Conservation (phyloP, 2,113 vertebrate species). For the Syngnathus scovelli region DNA sequence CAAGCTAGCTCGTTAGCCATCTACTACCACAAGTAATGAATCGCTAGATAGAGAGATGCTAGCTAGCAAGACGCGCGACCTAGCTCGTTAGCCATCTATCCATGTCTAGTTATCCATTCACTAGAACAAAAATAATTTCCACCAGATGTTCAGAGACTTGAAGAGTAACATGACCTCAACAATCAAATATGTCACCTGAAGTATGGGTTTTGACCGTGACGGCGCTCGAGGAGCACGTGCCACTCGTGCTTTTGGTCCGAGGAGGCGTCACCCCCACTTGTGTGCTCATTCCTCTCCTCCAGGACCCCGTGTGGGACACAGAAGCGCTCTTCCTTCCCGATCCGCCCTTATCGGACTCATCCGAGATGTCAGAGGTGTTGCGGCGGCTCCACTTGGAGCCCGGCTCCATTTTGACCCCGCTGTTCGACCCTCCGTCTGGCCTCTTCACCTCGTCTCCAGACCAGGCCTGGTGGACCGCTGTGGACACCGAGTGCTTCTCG, state of each 20-base stretch:
- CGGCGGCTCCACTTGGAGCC: conserved; percentile 67
- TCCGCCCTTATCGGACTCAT: conserved; percentile 89
- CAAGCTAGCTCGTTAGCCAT: too few relatives aligned
- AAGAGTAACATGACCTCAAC: not conserved
- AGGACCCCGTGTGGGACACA: conserved; percentile 90
- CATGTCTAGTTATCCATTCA: too few relatives aligned
- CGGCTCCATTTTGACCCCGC: conserved; percentile 77
- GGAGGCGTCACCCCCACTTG: conserved; percentile 94
- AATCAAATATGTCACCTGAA: conserved; percentile 72
- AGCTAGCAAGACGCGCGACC: too few relatives aligned
- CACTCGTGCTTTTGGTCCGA: conserved; percentile 77
- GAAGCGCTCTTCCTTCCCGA: conserved; percentile 82
- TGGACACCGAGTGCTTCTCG: conserved; percentile 84
- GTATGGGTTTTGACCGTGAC: conserved; percentile 78
- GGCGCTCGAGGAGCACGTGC: conserved; percentile 60
- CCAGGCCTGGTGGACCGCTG: conserved; percentile 78
- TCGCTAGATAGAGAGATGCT: too few relatives aligned
- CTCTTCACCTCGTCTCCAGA: conserved; percentile 85
- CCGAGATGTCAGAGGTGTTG: conserved; percentile 88
- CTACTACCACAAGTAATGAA: too few relatives aligned
- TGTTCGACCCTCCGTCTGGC: conserved; percentile 84
- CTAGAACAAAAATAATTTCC: too few relatives aligned
- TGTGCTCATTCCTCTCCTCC: conserved; percentile 92
- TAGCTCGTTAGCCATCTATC: too few relatives aligned
- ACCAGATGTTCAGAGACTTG: too few relatives aligned